Conservation (phyloP, 1,140 invertebrate genomes). For the Triops longicaudatus region DNA sequence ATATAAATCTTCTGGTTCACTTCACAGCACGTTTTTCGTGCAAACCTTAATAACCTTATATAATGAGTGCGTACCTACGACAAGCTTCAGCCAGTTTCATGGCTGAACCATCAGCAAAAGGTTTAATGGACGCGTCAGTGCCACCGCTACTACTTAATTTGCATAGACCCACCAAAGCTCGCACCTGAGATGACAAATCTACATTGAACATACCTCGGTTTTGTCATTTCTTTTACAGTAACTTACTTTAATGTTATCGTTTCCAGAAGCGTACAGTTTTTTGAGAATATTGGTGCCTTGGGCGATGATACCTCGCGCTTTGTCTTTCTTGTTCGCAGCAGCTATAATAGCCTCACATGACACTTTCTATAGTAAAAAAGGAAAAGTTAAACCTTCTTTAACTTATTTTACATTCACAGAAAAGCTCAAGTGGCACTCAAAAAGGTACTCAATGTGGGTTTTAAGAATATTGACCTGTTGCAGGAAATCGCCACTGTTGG, state of each 20-base stretch:
- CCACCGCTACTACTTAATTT: constrained; percentile 94
- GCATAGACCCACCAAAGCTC: constrained; percentile 88
- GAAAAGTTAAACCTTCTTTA: no score
- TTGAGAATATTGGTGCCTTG: constrained; percentile 92
- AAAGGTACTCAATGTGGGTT: no score
- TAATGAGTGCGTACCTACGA: constrained; percentile 43
- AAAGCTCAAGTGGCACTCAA: no score
- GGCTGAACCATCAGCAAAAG: constrained; percentile 91
- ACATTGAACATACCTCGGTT: not conserved
- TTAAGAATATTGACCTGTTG: constrained; percentile 66
- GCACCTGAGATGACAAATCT: constrained; percentile 50
- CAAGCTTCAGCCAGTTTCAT: constrained; percentile 91
- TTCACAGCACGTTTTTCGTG: no score
- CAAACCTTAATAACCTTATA: not conserved
- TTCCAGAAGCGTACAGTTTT: constrained; percentile 79
- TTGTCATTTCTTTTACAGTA: not conserved
- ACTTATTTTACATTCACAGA: no score
- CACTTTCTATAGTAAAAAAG: constrained; percentile 67
- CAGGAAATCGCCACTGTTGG: constrained; percentile 64
- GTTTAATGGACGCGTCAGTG: constrained; percentile 84
- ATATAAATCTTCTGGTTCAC: no score
- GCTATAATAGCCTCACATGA: constrained; percentile 94
- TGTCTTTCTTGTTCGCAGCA: constrained; percentile 94
- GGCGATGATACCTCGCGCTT: constrained; percentile 79
- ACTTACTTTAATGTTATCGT: constrained; percentile 71